Base-by-base conservation (phyloP, 2,888 invertebrate genomes). In the Calameuta idolon region DNA sequence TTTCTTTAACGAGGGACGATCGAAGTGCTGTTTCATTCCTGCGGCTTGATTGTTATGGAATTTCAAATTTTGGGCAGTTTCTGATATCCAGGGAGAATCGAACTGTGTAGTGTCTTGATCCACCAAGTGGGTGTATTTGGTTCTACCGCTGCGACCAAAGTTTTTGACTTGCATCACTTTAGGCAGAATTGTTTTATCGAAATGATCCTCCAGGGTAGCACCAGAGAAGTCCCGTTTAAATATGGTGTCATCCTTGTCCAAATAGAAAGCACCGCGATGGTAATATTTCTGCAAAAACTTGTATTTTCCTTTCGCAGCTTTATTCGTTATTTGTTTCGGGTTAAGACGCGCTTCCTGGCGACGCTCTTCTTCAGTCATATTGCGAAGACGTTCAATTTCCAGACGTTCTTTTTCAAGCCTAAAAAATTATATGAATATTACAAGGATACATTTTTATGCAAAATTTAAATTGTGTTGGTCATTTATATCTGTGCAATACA, bases 81-180 rank as follows among this genome's bases (percentile, higher is more conserved):
- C 98, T 12, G 96, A 96, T 80, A 97, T 96, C 99, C 99, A 99
- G 0, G 99, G 98, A 0, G 98, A 98, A 90, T 99, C 98, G 88
- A 98, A 98, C 89, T 97, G 97, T 0, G 99, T 99, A 0, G 99
- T 99, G 90, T 99, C 99, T 92, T 99, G 99, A 92, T 99, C 99
- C 0, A 99, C 99, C 89, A 99, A 93, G 92, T 99, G 99, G 0
- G 99, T 99, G 92, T 99, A 99, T 90, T 99, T 99, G 0, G 99
- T 99, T 76, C 99, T 95, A 9, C 99, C 99, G 76, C 99, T 99
- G 3, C 99, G 95, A 15, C 99, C 99, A 92, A 99, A 99, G 93
- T 99, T 99, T 93, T 99, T 99, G 73, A 99, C 99, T 94, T 99
- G 99, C 99, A 99, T 99, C 85, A 99, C 99, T 94, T 99, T 99